Evolutionary conservation across 1,140 invertebrate species (phyloP).

Genomic region (Drosophila auraria): DNA sequence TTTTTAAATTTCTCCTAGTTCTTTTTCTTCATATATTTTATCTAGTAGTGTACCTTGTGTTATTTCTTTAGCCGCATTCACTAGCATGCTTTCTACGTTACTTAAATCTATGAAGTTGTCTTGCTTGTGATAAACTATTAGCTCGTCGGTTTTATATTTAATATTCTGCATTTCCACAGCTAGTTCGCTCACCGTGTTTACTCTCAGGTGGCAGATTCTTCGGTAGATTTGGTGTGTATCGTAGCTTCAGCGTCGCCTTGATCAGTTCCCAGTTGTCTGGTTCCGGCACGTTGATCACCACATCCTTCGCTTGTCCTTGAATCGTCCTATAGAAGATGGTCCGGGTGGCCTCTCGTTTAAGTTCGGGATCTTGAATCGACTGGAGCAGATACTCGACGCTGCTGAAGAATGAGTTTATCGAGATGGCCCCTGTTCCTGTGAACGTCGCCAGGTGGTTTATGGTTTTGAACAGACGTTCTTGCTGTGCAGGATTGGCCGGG

Average conservation of each 20-base stretch:
- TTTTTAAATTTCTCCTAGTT: background rate
- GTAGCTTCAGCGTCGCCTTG: background rate
- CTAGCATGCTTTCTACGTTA: background rate
- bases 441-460: slow-evolving; percentile 1
- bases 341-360: slow-evolving; percentile 15
- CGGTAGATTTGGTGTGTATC: background rate
- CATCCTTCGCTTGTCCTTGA: slow-evolving; percentile 26
- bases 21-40: background rate
- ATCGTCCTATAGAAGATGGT: slow-evolving; percentile 16
- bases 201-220: background rate
- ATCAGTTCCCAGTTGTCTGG: slow-evolving; percentile 24
- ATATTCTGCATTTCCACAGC: background rate
- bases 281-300: slow-evolving; percentile 18
- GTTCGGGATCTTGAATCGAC: slow-evolving; percentile 2
- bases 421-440: slow-evolving; percentile 7
- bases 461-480: slow-evolving; percentile 7
- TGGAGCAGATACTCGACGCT: background rate
- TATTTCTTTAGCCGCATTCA: background rate
- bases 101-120: background rate
- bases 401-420: slow-evolving; percentile 9
- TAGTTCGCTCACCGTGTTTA: background rate
- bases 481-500: background rate
- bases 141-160: background rate
- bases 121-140: background rate
- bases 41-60: background rate